Evolutionary conservation across 2,888 invertebrate genomes (phyloP).

Genomic region (Lottia gigantea): DNA sequence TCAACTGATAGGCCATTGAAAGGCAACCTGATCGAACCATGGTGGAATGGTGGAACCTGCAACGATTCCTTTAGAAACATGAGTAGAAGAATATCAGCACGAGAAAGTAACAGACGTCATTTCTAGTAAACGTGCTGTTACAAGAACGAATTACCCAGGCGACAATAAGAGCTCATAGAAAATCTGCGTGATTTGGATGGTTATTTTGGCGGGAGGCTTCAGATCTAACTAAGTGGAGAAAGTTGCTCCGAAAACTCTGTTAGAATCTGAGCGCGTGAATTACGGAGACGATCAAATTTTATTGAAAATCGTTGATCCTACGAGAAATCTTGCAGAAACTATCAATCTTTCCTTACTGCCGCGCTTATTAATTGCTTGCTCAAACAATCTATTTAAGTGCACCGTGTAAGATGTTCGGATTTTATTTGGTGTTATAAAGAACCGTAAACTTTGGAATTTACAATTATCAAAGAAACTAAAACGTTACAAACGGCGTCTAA

Average conservation of each 20-base stretch:
- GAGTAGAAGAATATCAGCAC: neutral
- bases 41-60: neutral
- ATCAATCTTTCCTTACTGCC: too few relatives aligned
- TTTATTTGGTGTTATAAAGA: too few relatives aligned
- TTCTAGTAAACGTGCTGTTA: neutral
- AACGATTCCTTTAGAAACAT: neutral
- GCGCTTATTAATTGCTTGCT: too few relatives aligned
- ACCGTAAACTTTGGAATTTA: too few relatives aligned
- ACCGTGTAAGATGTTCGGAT: too few relatives aligned
- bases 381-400: too few relatives aligned
- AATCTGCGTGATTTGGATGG: slow-evolving; percentile 3
- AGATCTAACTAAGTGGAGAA: neutral
- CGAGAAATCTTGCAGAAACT: too few relatives aligned
- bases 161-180: neutral
- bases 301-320: too few relatives aligned
- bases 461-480: too few relatives aligned
- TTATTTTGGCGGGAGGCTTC: neutral
- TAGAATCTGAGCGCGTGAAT: neutral
- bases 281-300: neutral
- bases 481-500: too few relatives aligned
- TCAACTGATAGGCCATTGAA: neutral
- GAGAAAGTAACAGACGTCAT: neutral
- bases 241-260: neutral
- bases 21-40: too few relatives aligned
- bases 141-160: neutral